Base-by-base conservation (phyloP, 2,888 invertebrate genomes). In the Strigamia crassipes region DNA sequence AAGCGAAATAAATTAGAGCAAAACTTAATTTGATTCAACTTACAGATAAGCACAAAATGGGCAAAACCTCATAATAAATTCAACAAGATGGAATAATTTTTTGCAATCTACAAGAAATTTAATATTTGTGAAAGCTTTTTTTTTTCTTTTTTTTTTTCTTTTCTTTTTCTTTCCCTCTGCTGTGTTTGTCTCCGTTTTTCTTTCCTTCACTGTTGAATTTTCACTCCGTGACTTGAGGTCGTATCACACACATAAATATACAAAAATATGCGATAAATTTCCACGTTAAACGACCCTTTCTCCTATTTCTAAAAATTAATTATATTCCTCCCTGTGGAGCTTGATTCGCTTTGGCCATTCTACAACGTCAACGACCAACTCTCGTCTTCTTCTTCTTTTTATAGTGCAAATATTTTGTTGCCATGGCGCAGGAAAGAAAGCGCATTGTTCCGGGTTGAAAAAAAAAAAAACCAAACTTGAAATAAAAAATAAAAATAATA, bases 11-110 rank as follows among this genome's bases (percentile, higher is more conserved):
- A 73, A 73, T 73, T 73, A 73, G 73, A 73, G 73, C 73, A 73
- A 73, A 73, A 73, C 31, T 73, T 73, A 73, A 73, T 73, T 73
- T 73, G 73, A 73, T 73, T 73, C 73, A 31, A 73, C 73, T 73
- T 73, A 73, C 27, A 73, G 73, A 73, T 73, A 73, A 73, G 73
- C 73, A 73, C 73, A 73, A 73, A 38, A 73, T 73, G 73, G 31
- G 73, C 73, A 73, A 73, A 73, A 73, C 73, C 73, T 73, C 73
- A 73, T 73, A 73, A 73, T 73, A 73, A 73, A 73, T 73, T 73
- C 73, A 73, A 73, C 73, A 73, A 73, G 73, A 73, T 73, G 73
- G 73, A 73, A 73, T 73, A 73, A 73, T 73, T 73, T 66, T 73
- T 73, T 73, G 73, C 73, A 73, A 73, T 73, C 73, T 73, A 73